Conservation (phyloP, 2,797 vertebrate species). For the Pseudomugil gertrudae region DNA sequence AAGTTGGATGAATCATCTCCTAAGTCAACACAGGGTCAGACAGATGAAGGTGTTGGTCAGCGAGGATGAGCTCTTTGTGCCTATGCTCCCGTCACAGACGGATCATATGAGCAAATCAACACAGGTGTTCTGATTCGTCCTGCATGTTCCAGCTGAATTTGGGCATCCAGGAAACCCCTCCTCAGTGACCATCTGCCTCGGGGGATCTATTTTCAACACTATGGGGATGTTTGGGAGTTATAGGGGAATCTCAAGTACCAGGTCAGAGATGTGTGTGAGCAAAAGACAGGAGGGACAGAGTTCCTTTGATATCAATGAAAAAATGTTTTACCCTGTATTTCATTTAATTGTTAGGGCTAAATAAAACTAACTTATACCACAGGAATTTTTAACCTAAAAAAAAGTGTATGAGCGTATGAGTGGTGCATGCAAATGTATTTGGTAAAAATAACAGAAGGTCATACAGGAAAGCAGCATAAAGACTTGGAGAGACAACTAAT, state of each 20-base stretch:
- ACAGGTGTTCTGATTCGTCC: conserved; percentile 83
- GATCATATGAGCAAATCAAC: conserved; percentile 76
- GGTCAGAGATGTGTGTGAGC: conserved; percentile 54
- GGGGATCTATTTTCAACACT: conserved; percentile 78
- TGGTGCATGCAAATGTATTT: conserved; percentile 9
- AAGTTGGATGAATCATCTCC: conserved; percentile 54
- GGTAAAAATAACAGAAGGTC: neutral
- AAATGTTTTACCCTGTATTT: conserved; percentile 18
- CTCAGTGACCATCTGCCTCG: conserved; percentile 75
- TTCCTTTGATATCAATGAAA: conserved; percentile 34
- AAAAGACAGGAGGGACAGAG: conserved; percentile 20
- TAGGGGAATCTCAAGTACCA: conserved; percentile 66
- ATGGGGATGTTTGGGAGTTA: conserved; percentile 67
- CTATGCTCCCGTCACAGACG: conserved; percentile 31
- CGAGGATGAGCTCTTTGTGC: conserved; percentile 36
- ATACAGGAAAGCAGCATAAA: conserved; percentile 17
- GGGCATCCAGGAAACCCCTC: conserved; percentile 71
- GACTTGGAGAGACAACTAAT: conserved; percentile 45
- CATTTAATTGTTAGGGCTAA: neutral
- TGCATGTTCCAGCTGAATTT: conserved; percentile 80
- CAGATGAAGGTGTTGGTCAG: conserved; percentile 52
- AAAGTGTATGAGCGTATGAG: conserved; percentile 11
- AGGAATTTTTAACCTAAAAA: neutral
- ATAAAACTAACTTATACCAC: neutral
- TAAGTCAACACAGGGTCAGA: conserved; percentile 49